Evolutionary conservation across 2,113 vertebrate genomes (phyloP).

Genomic region (Fulmarus glacialis): DNA sequence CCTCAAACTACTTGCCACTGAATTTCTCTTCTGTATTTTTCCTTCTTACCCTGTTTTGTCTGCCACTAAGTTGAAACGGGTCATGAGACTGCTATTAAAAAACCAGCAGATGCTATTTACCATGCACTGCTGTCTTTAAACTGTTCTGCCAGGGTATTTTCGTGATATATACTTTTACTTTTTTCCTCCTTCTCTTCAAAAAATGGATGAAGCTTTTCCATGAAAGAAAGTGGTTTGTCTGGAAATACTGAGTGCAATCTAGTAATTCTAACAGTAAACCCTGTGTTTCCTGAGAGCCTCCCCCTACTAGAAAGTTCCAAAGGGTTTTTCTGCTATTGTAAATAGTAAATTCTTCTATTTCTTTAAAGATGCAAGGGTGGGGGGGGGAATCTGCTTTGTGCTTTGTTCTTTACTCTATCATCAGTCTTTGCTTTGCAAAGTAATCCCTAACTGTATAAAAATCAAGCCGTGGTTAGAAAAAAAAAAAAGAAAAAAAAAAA

Average conservation of each 20-base stretch:
- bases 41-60: slow-evolving; percentile 20
- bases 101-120: slow-evolving; percentile 24
- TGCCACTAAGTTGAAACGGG: neutral
- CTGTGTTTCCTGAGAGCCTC: neutral
- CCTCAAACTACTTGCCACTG: neutral
- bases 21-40: slow-evolving; percentile 18
- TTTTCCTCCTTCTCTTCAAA: neutral
- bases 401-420: neutral
- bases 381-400: neutral
- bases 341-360: neutral
- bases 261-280: slow-evolving; percentile 15
- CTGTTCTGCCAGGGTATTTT: neutral
- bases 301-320: neutral
- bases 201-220: neutral
- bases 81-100: slow-evolving; percentile 23
- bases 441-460: neutral
- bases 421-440: neutral
- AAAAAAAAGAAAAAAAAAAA: neutral
- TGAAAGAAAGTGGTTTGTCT: slow-evolving; percentile 2
- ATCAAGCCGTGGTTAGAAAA: neutral
- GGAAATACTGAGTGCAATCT: slow-evolving; percentile 13
- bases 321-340: slow-evolving; percentile 8
- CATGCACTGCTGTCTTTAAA: neutral
- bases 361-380: neutral
- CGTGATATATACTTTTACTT: neutral